Base-by-base conservation (phyloP, 2,113 vertebrate genomes). In the Anas platyrhynchos region DNA sequence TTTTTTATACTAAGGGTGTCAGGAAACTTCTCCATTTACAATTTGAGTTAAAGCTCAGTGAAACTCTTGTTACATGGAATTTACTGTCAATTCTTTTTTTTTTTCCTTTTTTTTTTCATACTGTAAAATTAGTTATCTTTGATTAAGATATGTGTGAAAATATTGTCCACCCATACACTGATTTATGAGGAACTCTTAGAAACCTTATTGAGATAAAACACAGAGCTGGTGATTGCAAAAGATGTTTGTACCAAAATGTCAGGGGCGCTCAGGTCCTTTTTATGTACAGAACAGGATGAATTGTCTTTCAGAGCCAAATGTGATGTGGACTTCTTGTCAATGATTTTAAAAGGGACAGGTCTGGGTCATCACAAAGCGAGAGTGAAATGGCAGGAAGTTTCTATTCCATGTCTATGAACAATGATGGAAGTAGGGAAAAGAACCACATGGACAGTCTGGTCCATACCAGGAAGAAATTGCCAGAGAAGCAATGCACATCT, bases 301-400 rank as follows among this genome's bases (percentile, higher is more conserved):
- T 18, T 13, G 5, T 9, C 38, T 91, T 38, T 46, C 29, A 50
- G 36, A 44, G 17, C 3, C 4, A 68, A 85, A 65, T 10, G 6
- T 54, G 32, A 63, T 4, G 20, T 26, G 36, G 1, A 1, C 4
- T 15, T 68, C 72, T 11, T 65, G 65, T 27, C 36, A 13, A 2
- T 21, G 27, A 4, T 54, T 87, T 87, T 68, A 13, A 85, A 76
- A 61, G 22, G 27, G 78, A 3, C 27, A 72, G 29, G n/a, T 15
- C 11, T 63, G n/a, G 13, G 15, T 44, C 31, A 15, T 58, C 50
- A 21, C 5, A 18, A 81, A 32, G 6, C 14, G 41, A 26, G 65
- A 38, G 22, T 0, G 1, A 44, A 21, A 67, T 50, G 20, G 26
- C 56, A 82, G 22, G 5, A 63, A 27, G 9, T 0, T 59, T 3